phyloP scores from a whole-genome alignment of 1,140 invertebrate genomes.

The Macrostomum lignano region DNA sequence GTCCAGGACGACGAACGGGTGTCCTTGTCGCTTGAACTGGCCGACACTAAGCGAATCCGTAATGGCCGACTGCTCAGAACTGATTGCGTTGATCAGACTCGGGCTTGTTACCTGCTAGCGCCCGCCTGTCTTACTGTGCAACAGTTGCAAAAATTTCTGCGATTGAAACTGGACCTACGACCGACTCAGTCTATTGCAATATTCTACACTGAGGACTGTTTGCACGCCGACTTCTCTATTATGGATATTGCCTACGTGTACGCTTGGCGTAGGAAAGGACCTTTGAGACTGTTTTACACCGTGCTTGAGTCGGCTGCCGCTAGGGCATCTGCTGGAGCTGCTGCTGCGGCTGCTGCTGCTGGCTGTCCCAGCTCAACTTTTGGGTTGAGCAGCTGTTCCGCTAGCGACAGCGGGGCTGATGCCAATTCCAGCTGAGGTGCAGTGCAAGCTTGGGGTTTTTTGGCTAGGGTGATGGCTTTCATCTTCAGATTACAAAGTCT shows the following conservation, averaged over 20 bases:
- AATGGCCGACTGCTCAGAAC: neutral
- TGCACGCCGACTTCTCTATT: slow-evolving; percentile 57
- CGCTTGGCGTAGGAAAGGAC: slow-evolving; percentile 44
- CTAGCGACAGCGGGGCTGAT: too few relatives aligned
- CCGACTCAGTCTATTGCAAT: slow-evolving; percentile 15
- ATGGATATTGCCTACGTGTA: slow-evolving; percentile 84
- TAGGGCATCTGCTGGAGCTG: too few relatives aligned
- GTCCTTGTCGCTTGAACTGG: neutral
- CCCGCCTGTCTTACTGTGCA: slow-evolving; percentile 54
- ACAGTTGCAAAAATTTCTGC: slow-evolving; percentile 58
- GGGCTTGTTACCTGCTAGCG: slow-evolving; percentile 41
- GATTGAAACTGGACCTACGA: slow-evolving; percentile 41
- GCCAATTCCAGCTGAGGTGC: too few relatives aligned
- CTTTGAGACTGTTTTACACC: too few relatives aligned
- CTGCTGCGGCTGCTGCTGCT: too few relatives aligned
- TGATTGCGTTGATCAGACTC: neutral
- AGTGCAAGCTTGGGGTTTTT: too few relatives aligned
- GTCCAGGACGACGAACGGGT: neutral
- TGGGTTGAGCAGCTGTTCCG: too few relatives aligned
- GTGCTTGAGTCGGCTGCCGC: too few relatives aligned
- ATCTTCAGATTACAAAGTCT: too few relatives aligned
- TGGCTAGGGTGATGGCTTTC: too few relatives aligned
- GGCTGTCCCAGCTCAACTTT: too few relatives aligned
- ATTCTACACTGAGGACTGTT: slow-evolving; percentile 36
- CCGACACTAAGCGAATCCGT: neutral